A percentile compares a stretch with the other conserved stretches of the same genome.
Conservation (phyloP, 1,140 invertebrate genomes). For the Rhizoglyphus robini region DNA sequence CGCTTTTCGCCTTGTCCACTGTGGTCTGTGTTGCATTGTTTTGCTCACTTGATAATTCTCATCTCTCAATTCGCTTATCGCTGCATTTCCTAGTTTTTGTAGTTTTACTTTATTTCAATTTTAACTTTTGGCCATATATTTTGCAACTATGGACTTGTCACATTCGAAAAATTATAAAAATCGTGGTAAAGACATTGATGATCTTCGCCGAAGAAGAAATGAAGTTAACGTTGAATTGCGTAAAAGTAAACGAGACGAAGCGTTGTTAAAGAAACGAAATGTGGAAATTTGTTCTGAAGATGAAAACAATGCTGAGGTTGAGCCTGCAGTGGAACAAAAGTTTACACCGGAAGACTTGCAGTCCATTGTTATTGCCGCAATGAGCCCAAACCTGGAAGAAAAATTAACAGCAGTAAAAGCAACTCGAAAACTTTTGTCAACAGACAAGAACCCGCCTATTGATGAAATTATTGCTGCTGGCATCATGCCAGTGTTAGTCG, state of each 20-base stretch:
- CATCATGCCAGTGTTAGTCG: conserved; percentile 67
- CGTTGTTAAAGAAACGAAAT: conserved; percentile 83
- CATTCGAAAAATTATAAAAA: conserved; percentile 28
- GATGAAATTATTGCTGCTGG: conserved; percentile 70
- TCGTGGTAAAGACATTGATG: conserved; percentile 36
- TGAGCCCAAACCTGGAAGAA: conserved; percentile 43
- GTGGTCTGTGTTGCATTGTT: too few species aligned
- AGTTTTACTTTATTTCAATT: too few species aligned
- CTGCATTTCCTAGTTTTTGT: too few species aligned
- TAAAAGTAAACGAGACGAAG: conserved; percentile 87
- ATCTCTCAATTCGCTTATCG: too few species aligned
- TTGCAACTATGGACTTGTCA: conserved; percentile 12
- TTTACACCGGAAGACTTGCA: conserved; percentile 31
- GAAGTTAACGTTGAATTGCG: conserved; percentile 77
- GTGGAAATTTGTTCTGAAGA: conserved; percentile 45
- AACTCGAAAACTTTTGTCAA: conserved; percentile 75
- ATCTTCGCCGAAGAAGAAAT: conserved; percentile 67
- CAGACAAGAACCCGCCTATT: conserved; percentile 86
- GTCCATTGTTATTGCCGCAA: conserved; percentile 39
- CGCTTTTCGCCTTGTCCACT: too few species aligned
- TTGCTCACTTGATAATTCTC: too few species aligned
- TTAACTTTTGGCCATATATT: too few species aligned
- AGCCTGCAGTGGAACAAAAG: conserved; percentile 34
- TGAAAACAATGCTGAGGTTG: conserved; percentile 40
- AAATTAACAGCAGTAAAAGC: conserved; percentile 54